Base-by-base conservation (phyloP, 2,888 invertebrate genomes). In the Actias luna region DNA sequence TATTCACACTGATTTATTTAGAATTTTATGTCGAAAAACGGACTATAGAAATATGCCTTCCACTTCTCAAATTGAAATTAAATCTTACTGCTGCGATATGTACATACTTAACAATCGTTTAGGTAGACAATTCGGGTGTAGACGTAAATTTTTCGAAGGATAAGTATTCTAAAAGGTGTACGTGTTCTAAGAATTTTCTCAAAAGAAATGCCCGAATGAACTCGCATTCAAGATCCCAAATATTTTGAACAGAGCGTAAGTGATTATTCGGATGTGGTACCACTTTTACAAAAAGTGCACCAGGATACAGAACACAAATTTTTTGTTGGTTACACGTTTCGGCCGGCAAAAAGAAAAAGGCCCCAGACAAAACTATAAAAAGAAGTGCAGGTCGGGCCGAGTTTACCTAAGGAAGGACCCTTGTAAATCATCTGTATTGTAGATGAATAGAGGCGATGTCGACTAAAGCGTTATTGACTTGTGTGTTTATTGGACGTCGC, bases 221-320 rank as follows among this genome's bases (percentile, higher is more conserved):
- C 78, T 83, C 72, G 82, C 83, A 87, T 89, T 89, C 82, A 89
- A 82, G 79, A 82, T 83, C 85, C 89, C 85, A 92, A 92, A 92
- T 92, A 92, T 92, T 92, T 91, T 92, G 91, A 92, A 84, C 85
- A 79, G 87, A 79, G 81, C 81, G 82, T 89, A 90, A 92, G 85
- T 90, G 88, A 92, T 92, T 90, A 90, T 91, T 89, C 91, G 92
- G 92, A 92, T 92, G 89, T 90, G 90, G 91, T 90, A 89, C 88
- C 83, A 86, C 82, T 87, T 86, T 83, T 80, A 88, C 83, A 90
- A 92, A 91, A 92, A 91, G 84, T 84, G 85, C 84, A 84, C 84
- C 90, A 90, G 91, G 89, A 90, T 90, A 88, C 90, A 87, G 88
- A 88, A 86, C 82, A 86, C 77, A 74, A 71, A 77, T 88, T 90